A percentile compares a stretch with the other conserved stretches of the same genome.
Evolutionary conservation across 2,888 invertebrate genomes (phyloP).

Genomic region (Polietes domitor): DNA sequence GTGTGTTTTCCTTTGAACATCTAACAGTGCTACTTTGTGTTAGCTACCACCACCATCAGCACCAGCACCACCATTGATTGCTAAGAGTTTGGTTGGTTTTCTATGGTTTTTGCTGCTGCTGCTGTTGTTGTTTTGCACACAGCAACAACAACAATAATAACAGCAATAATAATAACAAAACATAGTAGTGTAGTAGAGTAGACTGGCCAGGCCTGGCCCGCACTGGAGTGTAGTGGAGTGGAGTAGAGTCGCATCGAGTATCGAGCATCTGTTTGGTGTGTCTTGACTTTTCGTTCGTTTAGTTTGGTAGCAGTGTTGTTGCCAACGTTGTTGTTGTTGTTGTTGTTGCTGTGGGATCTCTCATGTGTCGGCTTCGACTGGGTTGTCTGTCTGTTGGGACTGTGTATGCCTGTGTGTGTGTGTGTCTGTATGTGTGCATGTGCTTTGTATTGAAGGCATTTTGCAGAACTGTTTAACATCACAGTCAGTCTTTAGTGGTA

Average conservation of each 20-base stretch:
- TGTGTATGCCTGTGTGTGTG: constrained; percentile 56
- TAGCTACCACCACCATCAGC: background rate
- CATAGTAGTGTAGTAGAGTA: background rate
- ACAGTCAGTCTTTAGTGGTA: constrained; percentile 79
- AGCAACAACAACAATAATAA: background rate
- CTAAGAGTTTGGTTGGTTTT: constrained; percentile 3
- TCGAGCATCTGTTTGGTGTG: constrained; percentile 31
- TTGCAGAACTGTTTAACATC: constrained; percentile 79
- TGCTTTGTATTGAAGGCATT: constrained; percentile 70
- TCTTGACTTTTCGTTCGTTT: constrained; percentile 1
- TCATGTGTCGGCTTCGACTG: constrained; percentile 34
- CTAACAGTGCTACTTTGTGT: constrained; percentile 19
- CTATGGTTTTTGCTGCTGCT: background rate
- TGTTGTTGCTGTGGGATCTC: constrained; percentile 63
- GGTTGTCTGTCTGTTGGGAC: background rate
- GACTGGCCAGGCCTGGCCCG: background rate
- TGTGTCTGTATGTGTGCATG: constrained; percentile 34
- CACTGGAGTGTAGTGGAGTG: background rate
- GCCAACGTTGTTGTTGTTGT: constrained; percentile 39
- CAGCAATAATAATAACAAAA: constrained; percentile 8
- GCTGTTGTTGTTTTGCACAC: constrained; percentile 11
- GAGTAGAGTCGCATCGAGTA: background rate
- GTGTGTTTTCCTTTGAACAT: background rate
- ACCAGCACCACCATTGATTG: background rate
- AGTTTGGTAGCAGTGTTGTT: background rate